A percentile compares a stretch with the other conserved stretches of the same genome.
Evolutionary conservation across 2,113 vertebrate genomes (phyloP).

Genomic region (Mormyrus lacerda): DNA sequence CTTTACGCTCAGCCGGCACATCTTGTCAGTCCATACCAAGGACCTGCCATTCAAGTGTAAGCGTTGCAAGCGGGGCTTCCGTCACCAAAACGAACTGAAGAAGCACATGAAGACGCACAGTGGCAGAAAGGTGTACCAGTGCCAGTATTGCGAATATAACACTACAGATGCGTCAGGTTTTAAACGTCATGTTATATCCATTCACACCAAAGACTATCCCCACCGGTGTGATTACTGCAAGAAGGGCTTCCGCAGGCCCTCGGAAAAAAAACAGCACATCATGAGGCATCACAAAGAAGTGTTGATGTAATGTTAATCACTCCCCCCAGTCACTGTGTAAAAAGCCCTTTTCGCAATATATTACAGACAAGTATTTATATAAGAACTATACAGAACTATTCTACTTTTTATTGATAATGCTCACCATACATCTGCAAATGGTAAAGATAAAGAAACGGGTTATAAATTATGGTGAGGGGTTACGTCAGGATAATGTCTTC

Average conservation of each 20-base stretch:
- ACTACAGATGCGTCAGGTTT: constrained; percentile 82
- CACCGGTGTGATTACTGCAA: constrained; percentile 82
- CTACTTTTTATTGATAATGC: constrained; percentile 53
- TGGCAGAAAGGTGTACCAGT: constrained; percentile 80
- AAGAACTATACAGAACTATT: constrained; percentile 53
- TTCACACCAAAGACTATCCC: constrained; percentile 86
- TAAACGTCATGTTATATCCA: constrained; percentile 82
- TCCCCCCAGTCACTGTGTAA: neutral
- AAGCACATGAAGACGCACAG: constrained; percentile 85
- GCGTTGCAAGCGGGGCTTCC: constrained; percentile 72
- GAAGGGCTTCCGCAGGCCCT: constrained; percentile 81
- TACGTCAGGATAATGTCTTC: neutral
- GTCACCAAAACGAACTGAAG: constrained; percentile 69
- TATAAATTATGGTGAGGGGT: neutral
- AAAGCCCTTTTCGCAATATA: neutral
- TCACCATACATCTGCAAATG: constrained; percentile 56
- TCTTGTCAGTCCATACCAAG: constrained; percentile 83
- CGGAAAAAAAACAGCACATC: constrained; percentile 85
- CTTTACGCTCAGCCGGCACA: constrained; percentile 80
- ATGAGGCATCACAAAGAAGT: constrained; percentile 81
- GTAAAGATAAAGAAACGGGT: neutral
- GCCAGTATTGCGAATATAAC: constrained; percentile 84
- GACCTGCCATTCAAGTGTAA: constrained; percentile 70
- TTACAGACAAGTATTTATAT: constrained; percentile 9
- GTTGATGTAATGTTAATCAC: constrained; percentile 49